Evolutionary conservation across 2,888 invertebrate genomes (phyloP), one percentile per base, ranked within the genome.

Genomic region (Idaea aversata): DNA sequence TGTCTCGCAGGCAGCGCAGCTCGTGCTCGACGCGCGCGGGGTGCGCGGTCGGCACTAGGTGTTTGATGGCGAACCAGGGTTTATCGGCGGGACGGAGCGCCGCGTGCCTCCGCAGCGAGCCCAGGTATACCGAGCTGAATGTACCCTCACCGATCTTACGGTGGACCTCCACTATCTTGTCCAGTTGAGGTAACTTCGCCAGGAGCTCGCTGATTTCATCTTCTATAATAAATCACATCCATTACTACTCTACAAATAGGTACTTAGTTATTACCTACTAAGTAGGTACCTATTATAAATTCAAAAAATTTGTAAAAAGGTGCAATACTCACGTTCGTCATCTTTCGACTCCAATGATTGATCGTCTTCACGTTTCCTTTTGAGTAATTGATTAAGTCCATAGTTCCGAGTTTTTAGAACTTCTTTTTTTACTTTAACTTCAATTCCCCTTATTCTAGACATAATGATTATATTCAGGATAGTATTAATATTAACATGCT

Each of bases 91-190:
- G 84, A 0, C 92, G 83, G 68, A 93, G 72, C 6, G 70, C 67
- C 0, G 83, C 69, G 47, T 90, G 88, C 70, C 91, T 88, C 81
- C 94, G 94, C 64, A 97, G 85, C 3, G 95, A 95, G 1, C 96
- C 98, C 76, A 97, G 87, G 78, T 96, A 97, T 34, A 98, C 98
- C 0, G 96, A 96, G 83, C 98, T 98, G 81, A 98, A 98, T 3
- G 98, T 97, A 16, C 98, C 98, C 89, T 96, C 95, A 0, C 97
- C 97, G 75, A 97, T 95, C 78, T 96, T 96, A 58, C 93, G 93
- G 81, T 95, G 95, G 57, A 96, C 90, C 72, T 95, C 90, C 79
- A 96, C 96, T 70, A 95, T 91, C 71, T 94, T 93, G 59, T 94
- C 93, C 72, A 96, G 82, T 72, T 94, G 90, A 36, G 96, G 96